Percentiles rank a stretch among this genome's conserved stretches.
These are phyloP conservation scores for Bungarus multicinctus DNA, from an alignment of 2,113 vertebrate genomes.

Conservation along the genomic window DNA sequence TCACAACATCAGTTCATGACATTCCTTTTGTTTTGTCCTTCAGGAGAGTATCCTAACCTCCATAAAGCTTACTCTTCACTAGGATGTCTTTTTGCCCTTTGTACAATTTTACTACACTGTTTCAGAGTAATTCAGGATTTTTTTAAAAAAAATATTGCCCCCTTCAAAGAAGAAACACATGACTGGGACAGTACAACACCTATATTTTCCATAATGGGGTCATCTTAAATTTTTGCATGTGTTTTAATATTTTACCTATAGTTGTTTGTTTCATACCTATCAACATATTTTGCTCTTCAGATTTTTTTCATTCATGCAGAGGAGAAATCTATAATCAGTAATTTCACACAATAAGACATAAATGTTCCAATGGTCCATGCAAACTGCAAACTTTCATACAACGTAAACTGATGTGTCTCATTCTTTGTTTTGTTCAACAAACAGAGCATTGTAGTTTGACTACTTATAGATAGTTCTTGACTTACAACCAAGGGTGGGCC, in stretches of 20 bases:
- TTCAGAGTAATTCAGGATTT: background rate
- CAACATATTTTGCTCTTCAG: background rate
- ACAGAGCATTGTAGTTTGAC: background rate
- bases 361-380: background rate
- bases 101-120: background rate
- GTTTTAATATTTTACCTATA: background rate
- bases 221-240: background rate
- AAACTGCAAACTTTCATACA: background rate
- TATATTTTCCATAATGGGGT: background rate
- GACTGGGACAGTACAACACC: background rate
- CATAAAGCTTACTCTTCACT: slow-evolving; percentile 28
- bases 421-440: background rate
- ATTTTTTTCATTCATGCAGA: background rate
- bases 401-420: background rate
- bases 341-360: background rate
- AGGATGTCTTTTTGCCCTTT: background rate
- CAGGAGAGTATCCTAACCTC: background rate
- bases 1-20: background rate
- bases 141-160: background rate
- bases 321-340: background rate
- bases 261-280: background rate
- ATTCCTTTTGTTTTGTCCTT: background rate
- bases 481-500: too few relatives aligned
- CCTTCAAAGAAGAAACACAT: background rate
- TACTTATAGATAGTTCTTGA: background rate